These are phyloP conservation scores for Rallus limicola DNA, from an alignment of 2,113 vertebrate genomes.

Conservation along the genomic window DNA sequence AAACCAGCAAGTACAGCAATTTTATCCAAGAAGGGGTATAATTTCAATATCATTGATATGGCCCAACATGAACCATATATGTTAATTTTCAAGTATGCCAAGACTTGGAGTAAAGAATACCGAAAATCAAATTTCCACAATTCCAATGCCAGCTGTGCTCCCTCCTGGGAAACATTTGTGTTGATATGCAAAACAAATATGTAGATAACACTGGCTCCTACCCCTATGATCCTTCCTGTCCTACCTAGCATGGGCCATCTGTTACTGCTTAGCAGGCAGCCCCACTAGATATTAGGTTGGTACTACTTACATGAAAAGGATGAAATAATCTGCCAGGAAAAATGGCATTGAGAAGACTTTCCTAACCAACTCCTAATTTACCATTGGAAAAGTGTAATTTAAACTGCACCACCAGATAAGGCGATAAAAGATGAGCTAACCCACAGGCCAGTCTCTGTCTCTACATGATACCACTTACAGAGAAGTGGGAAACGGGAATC, in stretches of 20 bases:
- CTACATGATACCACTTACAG: neutral
- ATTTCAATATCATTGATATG: conserved; percentile 52
- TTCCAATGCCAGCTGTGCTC: conserved; percentile 6
- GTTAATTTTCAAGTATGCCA: conserved; percentile 4
- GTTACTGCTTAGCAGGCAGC: conserved; percentile 25
- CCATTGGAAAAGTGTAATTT: conserved; percentile 4
- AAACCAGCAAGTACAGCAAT: conserved; percentile 36
- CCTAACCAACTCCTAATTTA: neutral
- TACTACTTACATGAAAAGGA: neutral
- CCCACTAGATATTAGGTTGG: neutral
- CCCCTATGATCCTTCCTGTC: neutral
- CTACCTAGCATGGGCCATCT: conserved; percentile 12
- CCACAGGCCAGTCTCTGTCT: neutral
- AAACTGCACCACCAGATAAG: neutral
- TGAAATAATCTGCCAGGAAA: conserved; percentile 27
- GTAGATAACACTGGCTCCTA: neutral
- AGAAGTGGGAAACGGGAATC: neutral
- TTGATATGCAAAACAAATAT: neutral
- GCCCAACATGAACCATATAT: conserved; percentile 37
- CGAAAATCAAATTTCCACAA: neutral
- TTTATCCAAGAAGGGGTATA: conserved; percentile 47
- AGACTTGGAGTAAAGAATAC: neutral
- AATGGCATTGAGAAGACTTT: neutral
- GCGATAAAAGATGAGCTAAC: neutral
- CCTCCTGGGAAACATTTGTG: neutral